Base-by-base conservation (phyloP, 2,113 vertebrate species). In the Oplegnathus fasciatus region DNA sequence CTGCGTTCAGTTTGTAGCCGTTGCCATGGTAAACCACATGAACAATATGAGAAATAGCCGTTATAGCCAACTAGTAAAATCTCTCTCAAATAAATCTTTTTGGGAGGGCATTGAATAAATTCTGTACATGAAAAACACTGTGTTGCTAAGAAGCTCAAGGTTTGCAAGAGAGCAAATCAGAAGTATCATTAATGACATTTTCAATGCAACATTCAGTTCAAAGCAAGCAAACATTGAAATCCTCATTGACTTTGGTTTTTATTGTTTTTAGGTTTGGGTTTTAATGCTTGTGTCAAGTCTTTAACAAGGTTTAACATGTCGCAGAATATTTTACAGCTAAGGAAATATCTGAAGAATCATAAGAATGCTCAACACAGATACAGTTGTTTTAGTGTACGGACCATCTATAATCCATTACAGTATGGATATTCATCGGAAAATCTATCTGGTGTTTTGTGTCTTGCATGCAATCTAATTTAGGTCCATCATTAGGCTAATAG, bases 391-490 rank as follows among this genome's bases (percentile, higher is more conserved):
- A 40, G 3, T 18, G 18, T 34, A 34, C 17, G 9, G 9, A 34
- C 60, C 60, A 54, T 14, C 24, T 54, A 55, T 77, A 44, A 67
- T 46, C 52, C 46, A 67, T 57, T 57, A 57, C 37, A 57, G 48
- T 17, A 44, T 14, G 6, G 13, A 24, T 78, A 34, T 57, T 66
- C 50, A 32, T 32, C 18, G 30, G 20, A 78, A 46, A 78, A 57
- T 17, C 26, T 22, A 57, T 57, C 75, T 67, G 48, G 28, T 26
- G 79, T 44, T 28, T 32, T 13, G 17, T 32, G 34, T 80, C 46
- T 72, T 64, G 20, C 58, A 46, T n/a, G 18, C 42, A 80, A 66
- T 80, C 20, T 32, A 44, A 58, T 67, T 66, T 46, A n/a, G 3
- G 7, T 44, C 54, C 1, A 37, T 60, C 18, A 18, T 18, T 42